These are phyloP conservation scores for Pristionchus pacificus DNA, from an alignment of 1,140 invertebrate species.

Conservation along the genomic window DNA sequence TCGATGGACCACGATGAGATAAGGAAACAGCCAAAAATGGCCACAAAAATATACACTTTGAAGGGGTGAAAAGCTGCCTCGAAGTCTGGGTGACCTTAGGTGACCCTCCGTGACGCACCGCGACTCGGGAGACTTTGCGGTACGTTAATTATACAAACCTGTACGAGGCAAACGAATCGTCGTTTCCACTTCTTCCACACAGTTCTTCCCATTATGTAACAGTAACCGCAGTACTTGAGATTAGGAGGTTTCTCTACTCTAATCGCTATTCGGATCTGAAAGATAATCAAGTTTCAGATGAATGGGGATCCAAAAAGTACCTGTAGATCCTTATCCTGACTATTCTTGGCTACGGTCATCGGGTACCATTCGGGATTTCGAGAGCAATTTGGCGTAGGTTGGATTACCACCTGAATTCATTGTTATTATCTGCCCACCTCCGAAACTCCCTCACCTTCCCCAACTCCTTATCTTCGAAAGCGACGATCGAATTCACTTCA, in stretches of 20 bases:
- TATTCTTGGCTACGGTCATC: conserved; percentile 89
- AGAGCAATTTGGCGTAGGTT: conserved; percentile 59
- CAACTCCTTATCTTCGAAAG: conserved; percentile 95
- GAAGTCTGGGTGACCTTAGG: no score
- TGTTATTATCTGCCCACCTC: neutral
- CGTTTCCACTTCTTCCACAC: conserved; percentile 99
- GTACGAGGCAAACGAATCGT: conserved; percentile 93
- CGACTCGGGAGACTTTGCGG: no score
- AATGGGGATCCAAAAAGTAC: neutral
- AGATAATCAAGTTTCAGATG: neutral
- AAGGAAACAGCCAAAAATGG: no score
- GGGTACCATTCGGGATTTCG: conserved; percentile 87
- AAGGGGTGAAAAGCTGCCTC: no score
- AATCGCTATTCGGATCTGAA: conserved; percentile 57
- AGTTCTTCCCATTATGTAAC: conserved; percentile 89
- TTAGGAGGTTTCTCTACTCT: conserved; percentile 97
- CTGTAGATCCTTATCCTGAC: conserved; percentile 85
- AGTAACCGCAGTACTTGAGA: conserved; percentile 92
- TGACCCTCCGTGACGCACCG: no score
- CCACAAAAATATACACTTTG: no score
- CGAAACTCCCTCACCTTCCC: conserved; percentile 66
- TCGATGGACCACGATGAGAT: no score
- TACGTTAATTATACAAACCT: no score
- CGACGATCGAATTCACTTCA: conserved; percentile 91
- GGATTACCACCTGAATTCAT: conserved; percentile 60